Evolutionary conservation across 2,888 invertebrate species (phyloP), one percentile per base, ranked within the genome.

Genomic region (Drosophila mercatorum): DNA sequence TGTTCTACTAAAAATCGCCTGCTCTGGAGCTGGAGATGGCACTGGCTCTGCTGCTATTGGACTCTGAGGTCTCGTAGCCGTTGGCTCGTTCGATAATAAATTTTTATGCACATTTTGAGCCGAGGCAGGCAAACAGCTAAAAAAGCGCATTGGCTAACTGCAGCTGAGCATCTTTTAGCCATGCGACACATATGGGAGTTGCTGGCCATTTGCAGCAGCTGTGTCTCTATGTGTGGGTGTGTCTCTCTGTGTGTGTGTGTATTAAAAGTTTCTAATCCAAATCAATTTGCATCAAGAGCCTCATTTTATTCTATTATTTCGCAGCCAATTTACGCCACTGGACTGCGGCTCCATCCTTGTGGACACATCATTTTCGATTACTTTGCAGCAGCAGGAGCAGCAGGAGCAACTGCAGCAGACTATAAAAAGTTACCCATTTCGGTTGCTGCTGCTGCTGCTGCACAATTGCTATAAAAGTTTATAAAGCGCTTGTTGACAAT

Each of bases 211-310:
- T 36, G 17, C 53, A 51, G 47, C 55, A 12, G 14, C 34, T 57
- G 36, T 41, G 51, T 36, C 22, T 22, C 44, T 56, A 43, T 40
- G 53, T 71, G 44, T 57, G 43, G 31, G 31, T 34, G 31, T 34
- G 31, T 0, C 31, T 34, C 31, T 34, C 31, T 34, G 46, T 46
- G 57, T 64, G 63, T 66, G 62, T 72, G 53, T 60, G 78, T 73
- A 68, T 80, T 85, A 74, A 80, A 85, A 85, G 82, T 87, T 86
- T 85, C 91, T 89, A 91, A 91, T 91, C 91, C 91, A 91, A 91
- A 91, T 91, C 91, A 91, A 91, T 91, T 91, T 91, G 90, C 91
- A 91, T 89, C 91, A 86, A 89, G 91, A 89, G 91, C 83, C 91
- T 91, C 91, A 88, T 91, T 91, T 91, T 81, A 91, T 91, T 91